A percentile compares a stretch with the other conserved stretches of the same genome.
phyloP scores from a whole-genome alignment of 92 coral and sea anemone species.

The Parazoanthus swiftii region DNA sequence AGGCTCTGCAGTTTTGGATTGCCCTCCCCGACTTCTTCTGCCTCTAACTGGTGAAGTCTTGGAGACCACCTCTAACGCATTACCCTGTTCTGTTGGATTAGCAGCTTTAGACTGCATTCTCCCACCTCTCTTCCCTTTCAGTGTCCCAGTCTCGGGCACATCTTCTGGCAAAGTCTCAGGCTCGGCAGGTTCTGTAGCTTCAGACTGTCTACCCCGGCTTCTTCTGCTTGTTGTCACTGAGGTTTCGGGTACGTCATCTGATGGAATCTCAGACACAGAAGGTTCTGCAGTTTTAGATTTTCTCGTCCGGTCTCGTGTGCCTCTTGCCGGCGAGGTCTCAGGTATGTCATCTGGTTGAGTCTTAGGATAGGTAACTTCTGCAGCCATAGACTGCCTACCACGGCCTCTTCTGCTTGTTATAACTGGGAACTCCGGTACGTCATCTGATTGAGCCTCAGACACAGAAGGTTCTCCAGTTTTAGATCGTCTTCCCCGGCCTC shows the following conservation, averaged over 20 bases:
- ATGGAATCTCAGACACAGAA: background rate
- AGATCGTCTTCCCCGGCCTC: background rate
- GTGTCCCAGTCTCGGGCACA: background rate
- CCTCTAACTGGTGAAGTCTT: background rate
- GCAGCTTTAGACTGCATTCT: background rate
- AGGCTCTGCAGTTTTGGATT: background rate
- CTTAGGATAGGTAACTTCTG: background rate
- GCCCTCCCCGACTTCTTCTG: constrained; percentile 4
- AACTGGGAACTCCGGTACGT: background rate
- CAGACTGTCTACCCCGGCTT: background rate
- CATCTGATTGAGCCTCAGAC: background rate
- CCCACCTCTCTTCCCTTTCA: background rate
- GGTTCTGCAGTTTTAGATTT: background rate
- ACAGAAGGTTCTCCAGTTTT: background rate
- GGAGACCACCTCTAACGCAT: background rate
- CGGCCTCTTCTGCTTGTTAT: background rate
- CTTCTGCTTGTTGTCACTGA: background rate
- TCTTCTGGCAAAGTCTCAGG: background rate
- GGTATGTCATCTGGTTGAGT: background rate
- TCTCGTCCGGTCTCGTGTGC: background rate
- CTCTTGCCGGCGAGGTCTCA: background rate
- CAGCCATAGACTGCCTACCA: background rate
- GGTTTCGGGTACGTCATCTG: background rate
- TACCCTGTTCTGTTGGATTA: background rate
- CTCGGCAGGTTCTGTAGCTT: background rate